Evolutionary conservation across 35 echinoderm and acorn worm species (phyloP), one percentile per base, ranked within the genome.

Genomic region (Heliocidaris erythrogramma): DNA sequence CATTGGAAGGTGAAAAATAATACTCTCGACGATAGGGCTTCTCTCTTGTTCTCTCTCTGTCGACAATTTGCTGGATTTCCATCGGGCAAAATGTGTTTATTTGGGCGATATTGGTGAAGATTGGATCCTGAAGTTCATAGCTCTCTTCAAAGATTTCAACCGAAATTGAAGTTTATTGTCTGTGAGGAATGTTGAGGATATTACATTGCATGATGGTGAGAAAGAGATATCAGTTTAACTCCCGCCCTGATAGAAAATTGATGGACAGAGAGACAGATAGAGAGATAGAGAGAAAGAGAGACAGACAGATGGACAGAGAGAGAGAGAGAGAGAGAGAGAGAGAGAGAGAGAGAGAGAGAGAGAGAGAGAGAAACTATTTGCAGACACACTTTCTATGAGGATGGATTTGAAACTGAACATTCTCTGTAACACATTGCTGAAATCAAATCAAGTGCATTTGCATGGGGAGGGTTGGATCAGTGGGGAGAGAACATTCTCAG

Each of bases 91-190:
- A 92, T 50, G 47, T 49, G 47, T 49, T 92, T 92, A 50, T 50
- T 92, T 92, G 31, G 91, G 48, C 29, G 91, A 92, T 92, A 92
- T 92, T 59, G 49, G 48, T 5, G 11, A 52, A 92, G 91, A 89
- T 89, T 89, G 91, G 48, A 59, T 92, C 50, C 48, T 92, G 48
- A 92, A 92, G 91, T 92, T 92, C 91, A 92, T 48, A 92, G 91
- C 48, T 92, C 91, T 92, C 47, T 92, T 59, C 91, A 59, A 49
- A 59, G 91, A 49, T 59, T 59, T 92, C 87, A 48, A n/a, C 48
- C 91, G 48, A 48, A 92, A 92, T 92, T 92, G 91, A 92, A 92
- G n/a, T 92, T 92, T 92, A 92, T 92, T 92, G 91, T 92, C 50
- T 92, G 31, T 16, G 31, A 14, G 47, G 18, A 89, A 89, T 89